Evolutionary conservation across 2,113 vertebrate species (phyloP), one percentile per base, ranked within the genome.

Genomic region (Donacobius atricapilla): DNA sequence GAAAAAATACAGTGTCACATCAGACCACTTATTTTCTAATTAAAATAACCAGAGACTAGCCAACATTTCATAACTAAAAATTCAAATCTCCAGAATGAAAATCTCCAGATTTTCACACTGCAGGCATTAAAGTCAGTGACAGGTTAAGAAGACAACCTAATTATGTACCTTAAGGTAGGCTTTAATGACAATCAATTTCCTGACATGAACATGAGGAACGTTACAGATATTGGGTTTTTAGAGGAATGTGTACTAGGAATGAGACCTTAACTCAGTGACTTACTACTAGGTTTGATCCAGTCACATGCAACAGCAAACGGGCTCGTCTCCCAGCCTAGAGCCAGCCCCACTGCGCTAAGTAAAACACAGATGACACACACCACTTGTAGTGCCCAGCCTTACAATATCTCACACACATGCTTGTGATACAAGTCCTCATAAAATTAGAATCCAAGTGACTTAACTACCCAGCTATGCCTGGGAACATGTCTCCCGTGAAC

Each of bases 401-500:
- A 58, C 66, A 92, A 1, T 63, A 66, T 40, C 58, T 81, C 88
- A 81, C 0, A 0, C 39, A 44, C 51, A 31, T 15, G 58, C 75
- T 48, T 80, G 35, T 13, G 8, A 86, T 47, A 83, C 71, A 90
- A 96, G 75, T 63, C 85, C 76, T 78, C 81, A 47, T 76, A 83
- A 96, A 92, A 95, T 93, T 80, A 85, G 75, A 91, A 86, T 69
- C 30, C 79, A 65, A 96, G 82, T 90, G 90, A 96, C 87, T 83
- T 94, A 90, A 94, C 71, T 47, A 37, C 24, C 35, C 87, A 83
- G 93, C 85, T 94, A 90, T 93, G 89, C 61, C 91, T 78, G 72
- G 57, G 83, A 92, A 84, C 51, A 37, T 4, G 35, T 45, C 88
- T 50, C 78, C 75, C 42, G 45, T 7, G 10, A 54, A 44, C 71